Base-by-base conservation (phyloP, 1,140 invertebrate species). In the Leptinotarsa undecemlineata region DNA sequence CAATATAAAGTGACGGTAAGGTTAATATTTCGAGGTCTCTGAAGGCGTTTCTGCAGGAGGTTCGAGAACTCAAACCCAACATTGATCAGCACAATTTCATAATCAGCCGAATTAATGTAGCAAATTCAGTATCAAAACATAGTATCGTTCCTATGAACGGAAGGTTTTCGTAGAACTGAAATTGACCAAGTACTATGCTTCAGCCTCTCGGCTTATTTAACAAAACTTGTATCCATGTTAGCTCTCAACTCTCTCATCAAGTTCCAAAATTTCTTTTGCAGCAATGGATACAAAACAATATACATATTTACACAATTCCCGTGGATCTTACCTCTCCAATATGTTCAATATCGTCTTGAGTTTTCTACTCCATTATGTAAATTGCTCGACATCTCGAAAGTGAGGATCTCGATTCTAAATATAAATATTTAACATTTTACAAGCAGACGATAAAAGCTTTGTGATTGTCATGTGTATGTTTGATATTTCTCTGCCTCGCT, bases 381-480 rank as follows among this genome's bases (percentile, higher is more conserved):
- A 74, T 74, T 70, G 73, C 61, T 62, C 67, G 73, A 62, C 60
- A 68, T 42, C 42, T 3, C 26, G 64, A 42, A 67, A 67, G 66
- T 63, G 67, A 74, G 67, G 68, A 74, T 66, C 60, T 74, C 42
- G 67, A 74, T 74, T 61, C 69, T 66, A 60, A 69, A 70, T 74
- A 67, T 74, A 75, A 75, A 71, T 75, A 75, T 75, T 72, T 66
- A 72, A 75, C 68, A 71, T 75, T 75, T 75, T 69, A 75, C 74
- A 75, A 64, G 66, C 57, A 72, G 62, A 20, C 69, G 74, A 75
- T 72, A 75, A 75, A 75, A 75, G 69, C 74, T 71, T 75, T 72
- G 42, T 48, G 42, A 48, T 70, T 48, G 19, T 48, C 42, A 57
- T 60, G 48, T 71, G 51, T 19, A 57, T 57, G 15, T 57, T 57